Evolutionary conservation across 2,888 invertebrate species (phyloP).

Genomic region (Coronaproctus castanopsis): DNA sequence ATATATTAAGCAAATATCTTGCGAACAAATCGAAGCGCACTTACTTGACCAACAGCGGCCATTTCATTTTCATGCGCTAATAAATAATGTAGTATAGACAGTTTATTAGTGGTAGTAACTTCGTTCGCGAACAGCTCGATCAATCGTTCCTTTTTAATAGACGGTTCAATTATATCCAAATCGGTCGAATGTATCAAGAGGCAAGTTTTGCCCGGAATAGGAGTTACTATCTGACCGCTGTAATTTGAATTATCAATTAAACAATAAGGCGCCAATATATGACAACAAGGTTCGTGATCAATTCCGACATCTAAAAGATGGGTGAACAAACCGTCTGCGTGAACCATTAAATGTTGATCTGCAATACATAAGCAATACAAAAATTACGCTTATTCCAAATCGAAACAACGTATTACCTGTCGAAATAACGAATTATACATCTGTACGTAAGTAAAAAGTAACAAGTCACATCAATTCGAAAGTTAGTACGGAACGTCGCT

Average conservation of each 20-base stretch:
- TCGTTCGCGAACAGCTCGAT: conserved; percentile 11
- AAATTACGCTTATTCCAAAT: background rate
- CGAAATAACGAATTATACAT: conserved; percentile 1
- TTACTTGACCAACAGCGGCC: conserved; percentile 50
- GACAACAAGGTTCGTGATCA: conserved; percentile 64
- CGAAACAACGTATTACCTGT: too few species aligned
- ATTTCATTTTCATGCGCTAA: conserved; percentile 54
- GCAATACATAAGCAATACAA: conserved; percentile 22
- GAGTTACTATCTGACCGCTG: background rate
- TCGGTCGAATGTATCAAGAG: conserved; percentile 44
- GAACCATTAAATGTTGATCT: conserved; percentile 63
- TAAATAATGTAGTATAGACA: conserved; percentile 65
- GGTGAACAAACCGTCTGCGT: conserved; percentile 62
- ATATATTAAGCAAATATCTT: too few species aligned
- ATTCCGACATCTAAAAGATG: conserved; percentile 68
- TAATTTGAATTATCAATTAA: conserved; percentile 1
- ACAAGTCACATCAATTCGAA: too few species aligned
- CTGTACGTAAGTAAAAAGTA: conserved; percentile 13
- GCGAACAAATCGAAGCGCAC: too few species aligned
- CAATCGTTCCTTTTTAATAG: conserved; percentile 11
- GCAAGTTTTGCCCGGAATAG: conserved; percentile 4
- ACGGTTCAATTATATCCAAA: conserved; percentile 45
- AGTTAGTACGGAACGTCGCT: background rate
- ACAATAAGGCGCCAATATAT: conserved; percentile 34
- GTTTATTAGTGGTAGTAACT: conserved; percentile 26